phyloP scores from a whole-genome alignment of 2,888 invertebrate species.

The Julus scandinavius region DNA sequence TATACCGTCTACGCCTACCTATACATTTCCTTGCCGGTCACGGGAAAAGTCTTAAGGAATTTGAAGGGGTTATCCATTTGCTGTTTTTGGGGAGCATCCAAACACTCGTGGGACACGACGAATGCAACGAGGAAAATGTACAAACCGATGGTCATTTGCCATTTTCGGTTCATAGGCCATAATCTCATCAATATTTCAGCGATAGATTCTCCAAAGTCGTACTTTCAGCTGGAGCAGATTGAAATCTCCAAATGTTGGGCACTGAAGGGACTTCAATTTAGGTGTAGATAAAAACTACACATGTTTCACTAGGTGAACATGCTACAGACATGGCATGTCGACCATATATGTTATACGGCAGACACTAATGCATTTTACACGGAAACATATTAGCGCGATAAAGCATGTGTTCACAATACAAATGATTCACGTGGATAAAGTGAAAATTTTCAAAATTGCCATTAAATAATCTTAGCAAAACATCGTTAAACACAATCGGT shows the following conservation, averaged over 20 bases:
- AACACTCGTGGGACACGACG: background rate
- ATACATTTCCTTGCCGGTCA: slow-evolving; percentile 4
- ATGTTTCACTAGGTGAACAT: background rate
- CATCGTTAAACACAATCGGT: no score
- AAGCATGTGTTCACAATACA: no score
- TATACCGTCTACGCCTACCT: background rate
- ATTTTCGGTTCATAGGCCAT: slow-evolving; percentile 31
- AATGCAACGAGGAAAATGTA: slow-evolving; percentile 8
- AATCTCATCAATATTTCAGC: slow-evolving; percentile 38
- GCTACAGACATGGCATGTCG: background rate
- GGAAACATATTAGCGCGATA: no score
- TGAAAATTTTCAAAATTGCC: no score
- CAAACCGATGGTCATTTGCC: slow-evolving; percentile 44
- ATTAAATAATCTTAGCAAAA: no score
- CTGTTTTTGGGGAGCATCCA: slow-evolving; percentile 15
- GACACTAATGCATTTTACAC: no score
- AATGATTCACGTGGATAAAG: no score
- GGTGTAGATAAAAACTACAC: background rate
- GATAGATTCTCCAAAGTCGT: background rate
- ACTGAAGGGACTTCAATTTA: background rate
- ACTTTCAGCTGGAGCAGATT: background rate
- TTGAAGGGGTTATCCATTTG: slow-evolving; percentile 40
- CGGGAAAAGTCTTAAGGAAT: background rate
- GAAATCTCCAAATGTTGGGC: background rate
- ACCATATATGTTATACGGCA: no score